Evolutionary conservation across 2,888 invertebrate species (phyloP).

Genomic region (Tetheella fluctuosa): DNA sequence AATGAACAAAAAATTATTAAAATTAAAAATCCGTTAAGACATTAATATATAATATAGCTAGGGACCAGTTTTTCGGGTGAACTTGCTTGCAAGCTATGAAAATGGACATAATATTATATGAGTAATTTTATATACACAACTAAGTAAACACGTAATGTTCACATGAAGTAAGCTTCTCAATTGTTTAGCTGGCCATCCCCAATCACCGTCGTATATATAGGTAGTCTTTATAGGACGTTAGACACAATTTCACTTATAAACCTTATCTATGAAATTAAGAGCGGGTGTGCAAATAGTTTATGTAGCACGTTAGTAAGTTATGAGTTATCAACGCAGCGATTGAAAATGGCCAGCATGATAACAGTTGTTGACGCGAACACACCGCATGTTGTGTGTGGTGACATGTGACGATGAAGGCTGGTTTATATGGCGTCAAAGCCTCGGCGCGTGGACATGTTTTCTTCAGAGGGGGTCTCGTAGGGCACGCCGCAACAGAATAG

Average conservation of each 20-base stretch:
- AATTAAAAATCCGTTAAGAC: not conserved
- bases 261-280: constrained; percentile 34
- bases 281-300: constrained; percentile 23
- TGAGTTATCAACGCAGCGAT: constrained; percentile 25
- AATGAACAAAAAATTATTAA: not conserved
- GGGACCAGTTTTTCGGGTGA: constrained; percentile 6
- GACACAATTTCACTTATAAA: constrained; percentile 16
- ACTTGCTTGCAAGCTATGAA: constrained; percentile 22
- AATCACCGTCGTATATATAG: constrained; percentile 29
- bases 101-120: constrained; percentile 35
- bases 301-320: not conserved
- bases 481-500: constrained; percentile 74
- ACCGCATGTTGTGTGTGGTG: constrained; percentile 27
- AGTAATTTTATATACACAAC: constrained; percentile 66
- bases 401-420: constrained; percentile 20
- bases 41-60: not conserved
- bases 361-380: constrained; percentile 35
- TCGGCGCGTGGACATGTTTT: constrained; percentile 51
- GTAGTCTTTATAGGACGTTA: constrained; percentile 14
- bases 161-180: constrained; percentile 36
- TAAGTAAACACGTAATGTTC: constrained; percentile 50
- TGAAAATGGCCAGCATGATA: constrained; percentile 58
- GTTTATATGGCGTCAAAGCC: constrained; percentile 53
- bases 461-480: constrained; percentile 67
- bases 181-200: constrained; percentile 59